A percentile compares a stretch with the other conserved stretches of the same genome.
Evolutionary conservation across 2,888 invertebrate species (phyloP).

Genomic region (Psococerastis gibbosa): DNA sequence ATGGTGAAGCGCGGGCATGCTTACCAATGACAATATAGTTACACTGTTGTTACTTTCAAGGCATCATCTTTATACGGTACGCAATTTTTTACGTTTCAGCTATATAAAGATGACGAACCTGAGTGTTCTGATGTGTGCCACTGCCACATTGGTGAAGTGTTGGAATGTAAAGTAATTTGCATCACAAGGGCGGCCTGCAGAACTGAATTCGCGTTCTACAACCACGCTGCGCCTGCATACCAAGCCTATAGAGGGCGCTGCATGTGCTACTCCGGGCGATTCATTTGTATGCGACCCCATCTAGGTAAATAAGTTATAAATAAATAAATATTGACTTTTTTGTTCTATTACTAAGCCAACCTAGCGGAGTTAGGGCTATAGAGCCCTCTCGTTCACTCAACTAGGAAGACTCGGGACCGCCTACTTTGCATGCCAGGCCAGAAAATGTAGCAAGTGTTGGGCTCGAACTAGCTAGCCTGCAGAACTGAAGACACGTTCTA

Average conservation of each 20-base stretch:
- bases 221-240: conserved; percentile 77
- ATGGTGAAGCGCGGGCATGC: not conserved
- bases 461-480: too few relatives aligned
- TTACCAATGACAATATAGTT: not conserved
- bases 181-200: conserved; percentile 73
- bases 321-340: too few relatives aligned
- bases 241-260: conserved; percentile 77
- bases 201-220: conserved; percentile 73
- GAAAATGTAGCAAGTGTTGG: too few relatives aligned
- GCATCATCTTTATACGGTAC: conserved; percentile 6
- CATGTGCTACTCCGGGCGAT: conserved; percentile 77
- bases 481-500: too few relatives aligned
- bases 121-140: conserved; percentile 83
- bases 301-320: too few relatives aligned
- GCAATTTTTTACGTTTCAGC: conserved; percentile 29
- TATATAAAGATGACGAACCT: conserved; percentile 66
- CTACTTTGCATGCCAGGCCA: too few relatives aligned
- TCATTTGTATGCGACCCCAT: conserved; percentile 78
- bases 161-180: conserved; percentile 76
- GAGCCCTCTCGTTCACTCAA: too few relatives aligned
- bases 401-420: too few relatives aligned
- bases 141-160: conserved; percentile 55
- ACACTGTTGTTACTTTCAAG: conserved; percentile 6
- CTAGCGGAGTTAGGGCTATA: too few relatives aligned
- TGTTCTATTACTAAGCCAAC: too few relatives aligned